Evolutionary conservation across 2,888 invertebrate genomes (phyloP), one percentile per base, ranked within the genome.

Genomic region (Ophion obscuratus): DNA sequence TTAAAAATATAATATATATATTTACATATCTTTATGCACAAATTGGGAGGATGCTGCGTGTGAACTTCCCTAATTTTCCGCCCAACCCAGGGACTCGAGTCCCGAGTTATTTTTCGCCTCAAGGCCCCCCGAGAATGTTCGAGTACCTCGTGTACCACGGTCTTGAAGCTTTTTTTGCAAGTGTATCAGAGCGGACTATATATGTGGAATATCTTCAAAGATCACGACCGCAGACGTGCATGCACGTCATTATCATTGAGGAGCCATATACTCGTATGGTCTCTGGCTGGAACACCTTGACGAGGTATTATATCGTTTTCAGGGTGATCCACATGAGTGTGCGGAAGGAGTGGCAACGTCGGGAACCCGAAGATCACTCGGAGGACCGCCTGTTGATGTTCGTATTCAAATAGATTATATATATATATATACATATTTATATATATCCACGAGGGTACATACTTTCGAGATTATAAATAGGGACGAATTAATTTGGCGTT

Each of bases 371-470:
- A 31, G 76, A 80, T 84, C 81, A 81, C 70, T 24, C 24, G 81
- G 81, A 81, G 78, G 81, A 81, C 81, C 81, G 78, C 81, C 75
- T 64, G 82, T 79, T 80, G 76, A 73, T 47, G 85, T 61, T 75
- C 75, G 75, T 80, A 75, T 75, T 71, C 70, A 77, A 57, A 40
- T 40, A 40, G 40, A 40, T 5, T 40, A 40, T 40, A 40, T 40
- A 9, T 40, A 40, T 40, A 40, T 40, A 40, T 31, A 31, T 31
- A 31, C 2, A 31, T 31, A 31, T 31, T 2, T 24, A 24, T 36
- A 1, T 36, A 36, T 7, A 36, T 36, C 36, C 5, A 36, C 6
- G 5, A 36, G 36, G 9, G 17, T n/a, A n/a, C 14, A n/a, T n/a
- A 57, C 14, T 57, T 57, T 57, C 57, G 57, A 57, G 57, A 57